These are phyloP conservation scores for Pelusios castaneus DNA, from an alignment of 2,113 vertebrate genomes.

Conservation along the genomic window DNA sequence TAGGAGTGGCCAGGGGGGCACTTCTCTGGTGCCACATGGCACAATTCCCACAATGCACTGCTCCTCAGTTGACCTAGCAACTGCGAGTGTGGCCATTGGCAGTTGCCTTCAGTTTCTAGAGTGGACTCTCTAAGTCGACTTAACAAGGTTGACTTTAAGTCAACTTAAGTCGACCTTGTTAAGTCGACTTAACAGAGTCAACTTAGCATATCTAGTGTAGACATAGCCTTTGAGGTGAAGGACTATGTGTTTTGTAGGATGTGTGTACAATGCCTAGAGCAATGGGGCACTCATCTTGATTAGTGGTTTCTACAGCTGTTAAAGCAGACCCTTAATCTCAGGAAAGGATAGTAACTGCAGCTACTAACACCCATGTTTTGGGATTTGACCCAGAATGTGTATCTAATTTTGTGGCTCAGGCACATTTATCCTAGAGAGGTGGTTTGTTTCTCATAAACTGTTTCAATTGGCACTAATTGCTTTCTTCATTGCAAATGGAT, in stretches of 20 bases:
- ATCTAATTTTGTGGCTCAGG: neutral
- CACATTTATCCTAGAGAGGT: fast-evolving
- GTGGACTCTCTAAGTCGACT: too few relatives aligned
- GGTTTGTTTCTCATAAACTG: neutral
- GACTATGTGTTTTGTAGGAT: neutral
- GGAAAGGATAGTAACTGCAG: neutral
- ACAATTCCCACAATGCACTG: too few relatives aligned
- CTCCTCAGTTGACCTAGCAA: too few relatives aligned
- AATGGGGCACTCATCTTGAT: neutral
- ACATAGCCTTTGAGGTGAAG: neutral
- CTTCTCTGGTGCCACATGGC: too few relatives aligned
- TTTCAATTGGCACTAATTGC: fast-evolving
- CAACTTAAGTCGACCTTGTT: too few relatives aligned
- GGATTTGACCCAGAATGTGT: neutral
- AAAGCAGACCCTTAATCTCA: neutral
- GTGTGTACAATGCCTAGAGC: neutral
- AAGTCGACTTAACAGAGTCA: too few relatives aligned
- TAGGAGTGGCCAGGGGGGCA: too few relatives aligned
- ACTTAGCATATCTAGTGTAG: neutral
- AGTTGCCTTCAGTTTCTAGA: too few relatives aligned
- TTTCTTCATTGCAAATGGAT: neutral
- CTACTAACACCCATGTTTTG: neutral
- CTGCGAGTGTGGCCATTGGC: too few relatives aligned
- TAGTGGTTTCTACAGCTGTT: neutral
- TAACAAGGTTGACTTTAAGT: too few relatives aligned